These are phyloP conservation scores for Mayetiola destructor DNA, from an alignment of 2,888 invertebrate genomes.

Conservation along the genomic window DNA sequence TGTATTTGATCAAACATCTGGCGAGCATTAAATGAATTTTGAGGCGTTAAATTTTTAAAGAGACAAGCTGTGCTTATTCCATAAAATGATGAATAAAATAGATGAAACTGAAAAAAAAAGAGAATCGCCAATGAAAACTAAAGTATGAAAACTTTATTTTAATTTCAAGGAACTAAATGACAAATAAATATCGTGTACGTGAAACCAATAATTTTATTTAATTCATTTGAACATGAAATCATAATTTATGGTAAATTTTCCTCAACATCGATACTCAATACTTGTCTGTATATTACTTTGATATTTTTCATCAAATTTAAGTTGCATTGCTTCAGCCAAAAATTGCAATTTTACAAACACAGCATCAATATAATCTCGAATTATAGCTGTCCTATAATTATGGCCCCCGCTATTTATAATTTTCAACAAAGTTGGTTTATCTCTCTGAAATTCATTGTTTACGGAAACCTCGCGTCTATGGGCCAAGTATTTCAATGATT, in stretches of 20 bases:
- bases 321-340: constrained; percentile 11
- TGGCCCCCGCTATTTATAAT: constrained; percentile 3
- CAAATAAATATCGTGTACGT: too few relatives aligned
- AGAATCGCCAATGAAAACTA: background rate
- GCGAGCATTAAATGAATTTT: too few relatives aligned
- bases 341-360: constrained; percentile 7
- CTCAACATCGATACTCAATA: too few relatives aligned
- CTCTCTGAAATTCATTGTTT: background rate
- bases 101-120: background rate
- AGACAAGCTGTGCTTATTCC: background rate
- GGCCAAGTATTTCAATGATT: too few relatives aligned
- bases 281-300: too few relatives aligned
- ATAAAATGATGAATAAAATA: background rate
- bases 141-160: too few relatives aligned
- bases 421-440: background rate
- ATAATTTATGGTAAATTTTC: too few relatives aligned
- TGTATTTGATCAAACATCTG: too few relatives aligned
- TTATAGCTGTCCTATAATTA: background rate
- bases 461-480: too few relatives aligned
- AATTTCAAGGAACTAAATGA: too few relatives aligned
- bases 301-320: background rate
- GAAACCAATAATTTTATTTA: background rate
- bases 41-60: too few relatives aligned
- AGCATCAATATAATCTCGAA: background rate
- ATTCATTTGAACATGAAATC: too few relatives aligned